These are phyloP conservation scores for Centropus unirufus DNA, from an alignment of 2,113 vertebrate species.

Conservation along the genomic window DNA sequence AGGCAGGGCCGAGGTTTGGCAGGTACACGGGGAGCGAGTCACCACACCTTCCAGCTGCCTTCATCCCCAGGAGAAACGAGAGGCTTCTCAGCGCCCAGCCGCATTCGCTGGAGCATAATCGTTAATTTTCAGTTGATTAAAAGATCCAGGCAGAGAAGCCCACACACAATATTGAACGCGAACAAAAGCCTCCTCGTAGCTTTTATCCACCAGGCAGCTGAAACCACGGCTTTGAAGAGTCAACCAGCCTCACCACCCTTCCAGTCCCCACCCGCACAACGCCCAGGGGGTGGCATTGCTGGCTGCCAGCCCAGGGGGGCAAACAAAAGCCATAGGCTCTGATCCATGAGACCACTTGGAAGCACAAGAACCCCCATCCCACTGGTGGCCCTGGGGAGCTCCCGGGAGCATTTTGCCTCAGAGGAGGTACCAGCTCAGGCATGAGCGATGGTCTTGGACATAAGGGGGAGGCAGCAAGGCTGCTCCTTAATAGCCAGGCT, in stretches of 20 bases:
- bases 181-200: not conserved
- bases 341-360: not conserved
- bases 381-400: not conserved
- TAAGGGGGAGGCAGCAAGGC: not conserved
- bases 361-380: not conserved
- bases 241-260: not conserved
- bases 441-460: not conserved
- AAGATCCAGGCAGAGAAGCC: not conserved
- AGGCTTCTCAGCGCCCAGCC: not conserved
- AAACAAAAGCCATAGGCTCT: not conserved
- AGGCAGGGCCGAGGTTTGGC: not conserved
- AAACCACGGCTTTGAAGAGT: not conserved
- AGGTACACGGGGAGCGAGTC: rapidly evolving
- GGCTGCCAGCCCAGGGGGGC: rapidly evolving
- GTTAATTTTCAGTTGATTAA: not conserved
- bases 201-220: not conserved
- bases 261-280: not conserved
- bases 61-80: not conserved
- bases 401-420: rapidly evolving
- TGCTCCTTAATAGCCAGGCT: not conserved
- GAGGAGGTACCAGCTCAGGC: not conserved
- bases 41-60: not conserved
- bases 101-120: not conserved
- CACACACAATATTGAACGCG: rapidly evolving
- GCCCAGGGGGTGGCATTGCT: rapidly evolving